Evolutionary conservation across 2,888 invertebrate species (phyloP), one percentile per base, ranked within the genome.

Genomic region (Timema cristinae): DNA sequence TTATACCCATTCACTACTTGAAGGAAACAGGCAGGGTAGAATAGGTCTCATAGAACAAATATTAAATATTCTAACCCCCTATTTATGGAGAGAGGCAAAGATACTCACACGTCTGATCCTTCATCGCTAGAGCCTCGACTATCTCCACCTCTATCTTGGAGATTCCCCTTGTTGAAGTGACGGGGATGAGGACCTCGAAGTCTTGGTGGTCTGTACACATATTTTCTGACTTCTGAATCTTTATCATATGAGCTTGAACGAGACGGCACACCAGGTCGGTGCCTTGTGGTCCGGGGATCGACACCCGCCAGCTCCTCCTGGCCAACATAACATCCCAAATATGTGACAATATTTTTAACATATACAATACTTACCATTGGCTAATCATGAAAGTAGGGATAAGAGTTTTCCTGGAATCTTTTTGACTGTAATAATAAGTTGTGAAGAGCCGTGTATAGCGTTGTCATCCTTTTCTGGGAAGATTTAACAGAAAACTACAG

Each of bases 221-320:
- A 72, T 48, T 69, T 68, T 7, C 72, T 67, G 16, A 72, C 72
- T 15, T 73, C 74, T 6, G 73, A 72, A 15, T 81, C 80, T 61
- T 78, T 75, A 52, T 82, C 82, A 54, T 82, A 80, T 5, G 82
- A 81, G 72, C 81, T 81, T 0, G 82, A 82, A 71, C 83, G 77
- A 2, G 79, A 82, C 54, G 75, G 75, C 61, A 76, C 70, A 48
- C 72, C 74, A 0, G 77, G 71, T n/a, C 76, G 76, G 52, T 76
- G 78, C 50, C 81, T 77, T 52, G 82, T 79, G 49, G 81, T 79
- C 67, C 81, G 77, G n/a, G 84, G 84, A 76, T 84, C 88, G 16
- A 89, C 88, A n/a, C 89, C 89, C 13, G 86, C 82, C 72, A 88
- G 82, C 75, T 89, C 88, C 75, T 88, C 88, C 89, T 89, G 56